phyloP scores from a whole-genome alignment of 2,888 invertebrate genomes.

The Epinotia ramella region DNA sequence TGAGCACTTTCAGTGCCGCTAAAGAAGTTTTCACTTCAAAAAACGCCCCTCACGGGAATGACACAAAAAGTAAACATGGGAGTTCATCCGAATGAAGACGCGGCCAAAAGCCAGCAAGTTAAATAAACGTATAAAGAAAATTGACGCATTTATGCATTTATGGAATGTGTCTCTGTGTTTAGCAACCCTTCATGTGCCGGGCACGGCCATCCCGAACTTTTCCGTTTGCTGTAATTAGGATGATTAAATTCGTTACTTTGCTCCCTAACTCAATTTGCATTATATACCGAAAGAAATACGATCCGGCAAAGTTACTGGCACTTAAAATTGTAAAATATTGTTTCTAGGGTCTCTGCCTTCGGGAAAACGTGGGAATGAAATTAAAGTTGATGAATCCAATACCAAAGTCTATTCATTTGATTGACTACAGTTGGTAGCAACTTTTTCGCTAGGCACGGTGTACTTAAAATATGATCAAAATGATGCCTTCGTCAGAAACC shows the following conservation, averaged over 20 bases:
- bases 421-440: too few relatives aligned
- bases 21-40: too few relatives aligned
- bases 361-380: background rate
- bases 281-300: constrained; percentile 36
- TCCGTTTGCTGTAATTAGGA: constrained; percentile 36
- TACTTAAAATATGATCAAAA: too few relatives aligned
- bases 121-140: background rate
- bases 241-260: constrained; percentile 37
- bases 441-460: too few relatives aligned
- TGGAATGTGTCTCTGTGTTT: background rate
- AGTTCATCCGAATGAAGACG: background rate
- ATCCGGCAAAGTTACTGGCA: constrained; percentile 31
- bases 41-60: too few relatives aligned
- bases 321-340: background rate
- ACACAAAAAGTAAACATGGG: background rate
- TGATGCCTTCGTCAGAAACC: too few relatives aligned
- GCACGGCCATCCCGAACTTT: constrained; percentile 19
- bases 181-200: constrained; percentile 16
- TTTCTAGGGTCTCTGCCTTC: background rate
- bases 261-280: constrained; percentile 39
- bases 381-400: too few relatives aligned
- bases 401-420: too few relatives aligned
- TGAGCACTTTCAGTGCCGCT: too few relatives aligned
- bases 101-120: background rate
- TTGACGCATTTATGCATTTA: constrained; percentile 6